These are phyloP conservation scores for Anguilla megastoma DNA, from an alignment of 2,797 vertebrate genomes.

Conservation along the genomic window DNA sequence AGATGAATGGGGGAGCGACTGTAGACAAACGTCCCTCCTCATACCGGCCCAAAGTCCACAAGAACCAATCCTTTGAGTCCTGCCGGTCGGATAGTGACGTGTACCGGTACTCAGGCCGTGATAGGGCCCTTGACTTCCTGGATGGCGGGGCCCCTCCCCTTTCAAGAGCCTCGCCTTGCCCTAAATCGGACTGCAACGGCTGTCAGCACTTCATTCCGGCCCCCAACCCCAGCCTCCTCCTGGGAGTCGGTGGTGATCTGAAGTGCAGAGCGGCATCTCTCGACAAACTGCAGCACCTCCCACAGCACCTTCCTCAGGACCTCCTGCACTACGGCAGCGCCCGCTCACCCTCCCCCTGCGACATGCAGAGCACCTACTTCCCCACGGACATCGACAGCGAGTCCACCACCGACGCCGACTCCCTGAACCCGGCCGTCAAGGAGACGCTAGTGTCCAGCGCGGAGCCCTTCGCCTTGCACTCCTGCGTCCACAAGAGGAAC, in stretches of 20 bases:
- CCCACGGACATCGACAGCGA: slow-evolving; percentile 87
- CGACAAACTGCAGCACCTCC: slow-evolving; percentile 83
- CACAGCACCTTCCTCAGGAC: slow-evolving; percentile 86
- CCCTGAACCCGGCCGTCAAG: slow-evolving; percentile 71
- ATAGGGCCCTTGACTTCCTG: slow-evolving; percentile 72
- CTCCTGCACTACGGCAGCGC: slow-evolving; percentile 76
- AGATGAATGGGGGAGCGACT: slow-evolving; percentile 82
- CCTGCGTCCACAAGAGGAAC: slow-evolving; percentile 84
- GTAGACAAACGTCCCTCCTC: slow-evolving; percentile 76
- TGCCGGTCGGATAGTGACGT: slow-evolving; percentile 77
- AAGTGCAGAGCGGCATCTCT: slow-evolving; percentile 81
- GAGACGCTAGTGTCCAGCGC: slow-evolving; percentile 71
- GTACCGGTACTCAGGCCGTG: slow-evolving; percentile 67
- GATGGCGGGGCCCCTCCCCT: slow-evolving; percentile 72
- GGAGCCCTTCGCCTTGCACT: slow-evolving; percentile 72
- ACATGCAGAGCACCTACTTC: slow-evolving; percentile 90
- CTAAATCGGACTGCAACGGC: slow-evolving; percentile 79
- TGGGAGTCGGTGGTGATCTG: slow-evolving; percentile 64
- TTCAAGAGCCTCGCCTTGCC: slow-evolving; percentile 73
- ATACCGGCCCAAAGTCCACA: slow-evolving; percentile 70
- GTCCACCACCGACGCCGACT: slow-evolving; percentile 76
- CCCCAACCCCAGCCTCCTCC: slow-evolving; percentile 80
- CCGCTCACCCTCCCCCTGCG: slow-evolving; percentile 69
- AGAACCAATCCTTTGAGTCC: slow-evolving; percentile 79
- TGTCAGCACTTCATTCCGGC: slow-evolving; percentile 80